A percentile compares a stretch with the other conserved stretches of the same genome.
phyloP scores from a whole-genome alignment of 64 coral and sea anemone species.

The Montipora sp. region DNA sequence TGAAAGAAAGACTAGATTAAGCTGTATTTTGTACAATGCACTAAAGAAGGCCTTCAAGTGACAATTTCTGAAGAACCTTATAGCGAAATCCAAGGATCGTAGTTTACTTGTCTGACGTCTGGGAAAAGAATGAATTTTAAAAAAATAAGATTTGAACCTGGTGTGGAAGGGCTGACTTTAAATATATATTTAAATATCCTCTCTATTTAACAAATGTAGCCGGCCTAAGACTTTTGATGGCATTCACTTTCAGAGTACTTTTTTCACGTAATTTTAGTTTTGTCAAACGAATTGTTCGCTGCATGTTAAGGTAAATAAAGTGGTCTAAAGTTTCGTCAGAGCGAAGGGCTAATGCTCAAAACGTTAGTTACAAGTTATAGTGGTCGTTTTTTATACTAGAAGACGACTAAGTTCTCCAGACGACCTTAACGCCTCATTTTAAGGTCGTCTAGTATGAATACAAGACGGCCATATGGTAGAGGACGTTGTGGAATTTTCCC shows the following conservation, averaged over 20 bases:
- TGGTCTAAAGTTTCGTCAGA: no score
- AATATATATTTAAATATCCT: background rate
- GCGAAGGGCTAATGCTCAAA: no score
- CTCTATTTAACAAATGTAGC: background rate
- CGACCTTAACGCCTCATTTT: no score
- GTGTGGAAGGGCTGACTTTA: background rate
- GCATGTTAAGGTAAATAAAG: no score
- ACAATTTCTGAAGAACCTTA: background rate
- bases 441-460: no score
- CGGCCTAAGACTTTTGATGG: background rate
- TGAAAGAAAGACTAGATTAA: background rate
- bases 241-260: background rate
- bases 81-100: background rate
- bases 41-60: background rate
- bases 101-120: background rate
- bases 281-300: no score
- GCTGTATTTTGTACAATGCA: background rate
- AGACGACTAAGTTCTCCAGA: no score
- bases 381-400: no score
- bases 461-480: no score
- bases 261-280: background rate
- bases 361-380: no score
- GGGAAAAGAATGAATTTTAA: background rate
- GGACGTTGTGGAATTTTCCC: no score
- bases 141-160: background rate